phyloP scores from a whole-genome alignment of 2,797 vertebrate genomes.

The Coracias cyanogaster region DNA sequence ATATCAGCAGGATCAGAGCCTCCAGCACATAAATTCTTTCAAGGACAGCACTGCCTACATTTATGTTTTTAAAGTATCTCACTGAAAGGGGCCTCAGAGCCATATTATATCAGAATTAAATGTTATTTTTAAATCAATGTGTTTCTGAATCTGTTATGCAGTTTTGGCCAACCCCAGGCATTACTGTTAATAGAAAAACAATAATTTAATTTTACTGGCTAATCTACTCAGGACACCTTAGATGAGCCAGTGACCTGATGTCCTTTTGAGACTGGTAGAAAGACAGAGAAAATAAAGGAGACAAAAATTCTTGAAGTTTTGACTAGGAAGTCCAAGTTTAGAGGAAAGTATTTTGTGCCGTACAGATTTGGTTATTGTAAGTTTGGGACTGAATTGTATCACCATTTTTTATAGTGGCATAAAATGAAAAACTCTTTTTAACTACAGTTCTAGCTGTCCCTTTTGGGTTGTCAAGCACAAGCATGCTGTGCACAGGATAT shows the following conservation, averaged over 20 bases:
- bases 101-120: not conserved
- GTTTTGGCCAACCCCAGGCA: not conserved
- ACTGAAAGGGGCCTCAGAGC: slow-evolving; percentile 5
- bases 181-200: not conserved
- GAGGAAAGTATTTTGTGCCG: not conserved
- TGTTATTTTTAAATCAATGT: slow-evolving; percentile 34
- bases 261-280: not conserved
- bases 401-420: slow-evolving; percentile 62
- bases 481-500: not conserved
- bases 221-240: not conserved
- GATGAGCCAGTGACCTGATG: not conserved
- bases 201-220: slow-evolving; percentile 7
- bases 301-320: not conserved
- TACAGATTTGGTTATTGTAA: slow-evolving; percentile 49
- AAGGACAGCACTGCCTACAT: not conserved
- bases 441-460: not conserved
- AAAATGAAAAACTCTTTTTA: slow-evolving; percentile 54
- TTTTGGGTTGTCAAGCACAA: slow-evolving; percentile 41
- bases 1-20: not conserved
- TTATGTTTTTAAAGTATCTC: slow-evolving; percentile 8
- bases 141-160: not conserved
- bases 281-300: not conserved
- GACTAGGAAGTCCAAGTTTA: slow-evolving; percentile 22
- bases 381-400: slow-evolving; percentile 27
- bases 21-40: not conserved